Percentiles rank a stretch among this genome's conserved stretches.
Conservation (phyloP, 2,888 invertebrate species). For the Perithous albicinctus region DNA sequence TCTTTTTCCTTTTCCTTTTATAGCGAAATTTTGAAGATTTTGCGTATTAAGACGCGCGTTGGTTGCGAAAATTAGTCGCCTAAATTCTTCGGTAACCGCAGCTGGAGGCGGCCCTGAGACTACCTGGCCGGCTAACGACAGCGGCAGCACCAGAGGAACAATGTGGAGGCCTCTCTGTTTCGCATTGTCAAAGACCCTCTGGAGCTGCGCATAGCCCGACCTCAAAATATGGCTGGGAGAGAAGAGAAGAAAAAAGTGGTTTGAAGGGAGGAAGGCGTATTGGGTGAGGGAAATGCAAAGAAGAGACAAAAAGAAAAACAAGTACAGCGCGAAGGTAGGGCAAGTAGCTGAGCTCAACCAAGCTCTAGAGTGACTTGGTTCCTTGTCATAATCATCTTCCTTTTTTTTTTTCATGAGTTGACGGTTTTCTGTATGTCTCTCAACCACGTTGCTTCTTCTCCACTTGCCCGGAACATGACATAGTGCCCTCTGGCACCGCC, state of each 20-base stretch:
- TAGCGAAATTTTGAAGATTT: slow-evolving; percentile 3
- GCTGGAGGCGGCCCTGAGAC: slow-evolving; percentile 46
- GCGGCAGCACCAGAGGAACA: slow-evolving; percentile 8
- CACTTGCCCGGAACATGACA: slow-evolving; percentile 19
- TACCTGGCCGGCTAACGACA: slow-evolving; percentile 48
- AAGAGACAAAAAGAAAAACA: slow-evolving; percentile 4
- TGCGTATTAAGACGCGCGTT: neutral
- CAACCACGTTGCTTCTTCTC: slow-evolving; percentile 6
- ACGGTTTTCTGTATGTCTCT: slow-evolving; percentile 13
- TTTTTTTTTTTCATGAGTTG: neutral
- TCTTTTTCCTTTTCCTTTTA: neutral
- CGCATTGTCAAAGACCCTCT: slow-evolving; percentile 48
- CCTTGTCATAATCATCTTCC: neutral
- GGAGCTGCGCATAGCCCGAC: slow-evolving; percentile 2
- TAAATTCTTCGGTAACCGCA: neutral
- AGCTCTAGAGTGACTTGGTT: slow-evolving; percentile 33
- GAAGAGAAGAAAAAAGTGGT: slow-evolving; percentile 4
- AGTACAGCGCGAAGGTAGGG: slow-evolving; percentile 28
- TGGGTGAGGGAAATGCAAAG: neutral
- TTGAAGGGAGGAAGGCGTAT: slow-evolving; percentile 2
- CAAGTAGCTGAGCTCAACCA: slow-evolving; percentile 45
- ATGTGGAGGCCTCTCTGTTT: neutral
- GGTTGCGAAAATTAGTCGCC: slow-evolving; percentile 1
- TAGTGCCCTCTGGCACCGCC: slow-evolving; percentile 3
- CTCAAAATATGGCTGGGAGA: slow-evolving; percentile 24